Evolutionary conservation across 2,113 vertebrate genomes (phyloP).

Genomic region (Syrrhaptes paradoxus): DNA sequence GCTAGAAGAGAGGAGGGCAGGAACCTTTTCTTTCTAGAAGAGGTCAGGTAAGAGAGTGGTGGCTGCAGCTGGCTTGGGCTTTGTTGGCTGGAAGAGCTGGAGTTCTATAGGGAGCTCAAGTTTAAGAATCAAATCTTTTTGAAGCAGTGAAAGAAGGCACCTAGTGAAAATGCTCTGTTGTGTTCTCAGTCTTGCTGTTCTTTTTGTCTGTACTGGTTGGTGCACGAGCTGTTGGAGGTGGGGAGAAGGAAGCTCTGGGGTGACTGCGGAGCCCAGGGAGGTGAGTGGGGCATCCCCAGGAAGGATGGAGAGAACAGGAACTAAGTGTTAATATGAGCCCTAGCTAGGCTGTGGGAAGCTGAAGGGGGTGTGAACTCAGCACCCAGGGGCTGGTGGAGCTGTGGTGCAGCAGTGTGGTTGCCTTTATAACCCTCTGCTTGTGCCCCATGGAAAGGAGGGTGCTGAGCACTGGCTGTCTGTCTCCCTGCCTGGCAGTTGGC

Average conservation of each 20-base stretch:
- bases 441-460: background rate
- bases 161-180: background rate
- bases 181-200: accelerated
- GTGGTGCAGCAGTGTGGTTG: accelerated
- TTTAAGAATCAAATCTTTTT: accelerated
- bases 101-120: background rate
- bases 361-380: background rate
- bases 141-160: accelerated
- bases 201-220: background rate
- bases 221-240: accelerated
- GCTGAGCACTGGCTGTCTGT: background rate
- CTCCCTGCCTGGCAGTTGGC: background rate
- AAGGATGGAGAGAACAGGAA: background rate
- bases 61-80: background rate
- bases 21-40: accelerated
- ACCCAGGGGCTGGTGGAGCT: background rate
- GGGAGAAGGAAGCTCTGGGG: background rate
- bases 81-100: background rate
- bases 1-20: background rate
- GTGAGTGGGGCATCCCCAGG: background rate
- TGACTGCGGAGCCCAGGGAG: background rate
- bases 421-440: background rate
- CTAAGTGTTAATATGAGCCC: too few relatives aligned
- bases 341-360: background rate
- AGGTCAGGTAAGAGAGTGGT: background rate